Evolutionary conservation across 2,888 invertebrate genomes (phyloP), one percentile per base, ranked within the genome.

Genomic region (Ochropacha duplaris): DNA sequence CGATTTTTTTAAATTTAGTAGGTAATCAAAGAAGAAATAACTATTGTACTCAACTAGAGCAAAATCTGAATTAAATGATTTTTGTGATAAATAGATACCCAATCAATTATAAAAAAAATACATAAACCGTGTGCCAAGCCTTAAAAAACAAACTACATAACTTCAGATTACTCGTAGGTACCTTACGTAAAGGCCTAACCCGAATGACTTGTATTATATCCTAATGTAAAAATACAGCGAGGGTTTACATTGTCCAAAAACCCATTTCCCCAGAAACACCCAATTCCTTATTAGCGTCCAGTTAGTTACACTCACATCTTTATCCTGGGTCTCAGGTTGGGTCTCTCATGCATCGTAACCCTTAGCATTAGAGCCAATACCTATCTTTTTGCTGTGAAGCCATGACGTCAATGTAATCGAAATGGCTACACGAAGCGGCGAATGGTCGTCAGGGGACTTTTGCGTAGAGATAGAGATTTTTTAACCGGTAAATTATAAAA

Each of bases 391-490:
- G 79, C 78, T 76, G 72, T 68, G 71, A 76, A 71, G 69, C 79
- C 75, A 70, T 83, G 86, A 86, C 83, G 81, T 81, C 83, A 81
- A 72, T 80, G 85, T 87, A 87, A 87, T 86, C 86, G 87, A 87
- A 87, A 86, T 72, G 77, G 79, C 79, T 81, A 81, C 74, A 76
- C 71, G 74, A 73, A 76, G 66, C 74, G 70, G 74, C 65, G 78
- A 86, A 88, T 82, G 80, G 79, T 71, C 75, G 76, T 64, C 82
- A 58, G 57, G 86, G 86, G 87, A 84, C 72, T 62, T 34, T 12
- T 49, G 50, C 19, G 22, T 6, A 28, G 58, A 69, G 60, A 26
- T 68, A 67, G 56, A 57, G 61, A 64, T n/a, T 24, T 65, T 69
- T 61, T 64, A 75, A 62, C 50, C 16, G 54, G 3, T 22, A 52